Conservation (phyloP, 23 tunicate species). For the Oikopleura albicans region DNA sequence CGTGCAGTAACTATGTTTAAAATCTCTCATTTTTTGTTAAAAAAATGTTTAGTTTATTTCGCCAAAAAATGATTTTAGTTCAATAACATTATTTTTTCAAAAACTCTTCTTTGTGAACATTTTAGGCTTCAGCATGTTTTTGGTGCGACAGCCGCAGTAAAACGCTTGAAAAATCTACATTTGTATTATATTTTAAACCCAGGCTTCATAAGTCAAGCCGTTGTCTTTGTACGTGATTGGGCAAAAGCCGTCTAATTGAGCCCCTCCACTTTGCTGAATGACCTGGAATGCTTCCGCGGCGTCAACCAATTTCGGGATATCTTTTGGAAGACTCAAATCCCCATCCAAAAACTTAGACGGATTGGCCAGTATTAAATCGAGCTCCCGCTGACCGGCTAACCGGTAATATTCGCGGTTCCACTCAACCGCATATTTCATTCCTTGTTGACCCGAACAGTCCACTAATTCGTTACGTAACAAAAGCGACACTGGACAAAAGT, state of each 20-base stretch:
- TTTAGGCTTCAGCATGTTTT: too few relatives aligned
- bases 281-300: slow-evolving; percentile 34
- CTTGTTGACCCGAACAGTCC: slow-evolving; percentile 31
- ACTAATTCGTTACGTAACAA: slow-evolving; percentile 38
- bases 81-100: too few relatives aligned
- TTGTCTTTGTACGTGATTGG: slow-evolving; percentile 51
- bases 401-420: slow-evolving; percentile 56
- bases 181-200: too few relatives aligned
- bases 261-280: slow-evolving; percentile 20
- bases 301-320: slow-evolving; percentile 34
- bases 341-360: neutral
- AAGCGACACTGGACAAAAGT: slow-evolving; percentile 69
- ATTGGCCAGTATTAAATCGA: neutral
- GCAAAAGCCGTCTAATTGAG: slow-evolving; percentile 55
- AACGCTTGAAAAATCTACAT: too few relatives aligned
- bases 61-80: too few relatives aligned
- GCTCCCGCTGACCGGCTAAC: slow-evolving; percentile 5
- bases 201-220: neutral
- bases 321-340: neutral
- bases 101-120: too few relatives aligned
- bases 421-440: slow-evolving; percentile 46
- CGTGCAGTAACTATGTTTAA: too few relatives aligned
- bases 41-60: too few relatives aligned
- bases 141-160: too few relatives aligned
- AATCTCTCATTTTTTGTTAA: too few relatives aligned